A percentile compares a stretch with the other conserved stretches of the same genome.
These are phyloP conservation scores for Leucopsar rothschildi DNA, from an alignment of 2,113 vertebrate genomes.

Conservation along the genomic window DNA sequence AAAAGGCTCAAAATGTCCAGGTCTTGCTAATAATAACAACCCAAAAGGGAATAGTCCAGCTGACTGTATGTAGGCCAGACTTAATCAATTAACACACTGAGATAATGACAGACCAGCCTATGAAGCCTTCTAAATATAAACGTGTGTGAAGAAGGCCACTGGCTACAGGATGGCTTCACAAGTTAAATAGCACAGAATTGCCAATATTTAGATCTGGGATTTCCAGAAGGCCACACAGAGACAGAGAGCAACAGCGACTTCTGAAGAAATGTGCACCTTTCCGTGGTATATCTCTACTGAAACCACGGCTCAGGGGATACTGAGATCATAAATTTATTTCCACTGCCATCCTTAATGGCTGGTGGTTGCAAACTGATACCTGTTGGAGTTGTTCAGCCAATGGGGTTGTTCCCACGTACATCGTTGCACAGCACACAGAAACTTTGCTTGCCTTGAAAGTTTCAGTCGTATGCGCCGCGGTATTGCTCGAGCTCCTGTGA, in stretches of 20 bases:
- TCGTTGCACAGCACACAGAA: fast-evolving
- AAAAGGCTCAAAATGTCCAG: not conserved
- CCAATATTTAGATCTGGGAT: not conserved
- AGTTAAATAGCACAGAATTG: not conserved
- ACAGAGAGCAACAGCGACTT: not conserved
- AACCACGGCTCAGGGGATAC: not conserved
- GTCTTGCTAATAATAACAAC: not conserved
- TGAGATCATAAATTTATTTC: not conserved
- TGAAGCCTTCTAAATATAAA: not conserved
- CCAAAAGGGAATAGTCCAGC: not conserved
- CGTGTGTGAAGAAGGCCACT: not conserved
- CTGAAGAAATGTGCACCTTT: not conserved
- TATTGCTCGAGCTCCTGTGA: not conserved
- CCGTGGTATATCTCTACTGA: not conserved
- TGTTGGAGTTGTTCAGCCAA: not conserved
- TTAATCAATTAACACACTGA: slow-evolving; percentile 15
- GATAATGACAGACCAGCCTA: not conserved
- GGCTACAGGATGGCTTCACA: not conserved
- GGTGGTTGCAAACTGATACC: not conserved
- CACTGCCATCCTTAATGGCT: not conserved
- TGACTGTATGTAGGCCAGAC: not conserved
- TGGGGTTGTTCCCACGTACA: fast-evolving
- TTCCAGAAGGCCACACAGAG: not conserved
- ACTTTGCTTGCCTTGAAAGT: not conserved
- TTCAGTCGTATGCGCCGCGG: fast-evolving